Conservation (phyloP, 2,113 vertebrate genomes). For the Upupa epops region DNA sequence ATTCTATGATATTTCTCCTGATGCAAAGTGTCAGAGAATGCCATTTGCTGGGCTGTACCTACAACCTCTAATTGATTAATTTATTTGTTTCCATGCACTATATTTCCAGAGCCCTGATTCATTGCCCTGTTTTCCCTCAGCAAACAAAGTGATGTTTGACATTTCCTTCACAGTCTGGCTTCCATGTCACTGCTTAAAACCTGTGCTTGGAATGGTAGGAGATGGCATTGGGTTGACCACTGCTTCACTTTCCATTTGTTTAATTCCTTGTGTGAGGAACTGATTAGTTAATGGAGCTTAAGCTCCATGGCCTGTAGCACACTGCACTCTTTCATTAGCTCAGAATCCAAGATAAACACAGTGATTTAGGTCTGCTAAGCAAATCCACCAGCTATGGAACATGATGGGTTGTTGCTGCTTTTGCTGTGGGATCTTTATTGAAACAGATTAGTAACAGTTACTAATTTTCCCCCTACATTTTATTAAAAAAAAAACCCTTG, state of each 20-base stretch:
- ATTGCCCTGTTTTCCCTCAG: not conserved
- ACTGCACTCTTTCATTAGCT: conserved; percentile 34
- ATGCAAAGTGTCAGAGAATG: not conserved
- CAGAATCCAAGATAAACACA: conserved; percentile 31
- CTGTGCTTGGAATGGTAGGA: not conserved
- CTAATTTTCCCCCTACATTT: accelerated
- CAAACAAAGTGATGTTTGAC: not conserved
- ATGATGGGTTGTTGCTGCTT: not conserved
- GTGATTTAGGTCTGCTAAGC: conserved; percentile 10
- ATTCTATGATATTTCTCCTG: not conserved
- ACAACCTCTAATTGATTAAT: not conserved
- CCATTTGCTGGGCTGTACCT: not conserved
- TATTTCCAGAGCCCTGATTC: not conserved
- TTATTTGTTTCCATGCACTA: not conserved
- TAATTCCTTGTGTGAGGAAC: conserved; percentile 4
- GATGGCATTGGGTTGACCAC: not conserved
- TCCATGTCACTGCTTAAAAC: not conserved
- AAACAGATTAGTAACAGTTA: not conserved
- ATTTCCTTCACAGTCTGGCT: not conserved
- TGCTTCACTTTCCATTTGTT: not conserved
- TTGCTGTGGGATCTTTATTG: not conserved
- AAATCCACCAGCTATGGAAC: not conserved
- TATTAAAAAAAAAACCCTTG: not conserved
- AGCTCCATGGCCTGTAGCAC: conserved; percentile 11
- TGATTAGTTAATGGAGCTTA: conserved; percentile 35